Evolutionary conservation across 64 coral and sea anemone species (phyloP).

Genomic region (Montipora foliosa): DNA sequence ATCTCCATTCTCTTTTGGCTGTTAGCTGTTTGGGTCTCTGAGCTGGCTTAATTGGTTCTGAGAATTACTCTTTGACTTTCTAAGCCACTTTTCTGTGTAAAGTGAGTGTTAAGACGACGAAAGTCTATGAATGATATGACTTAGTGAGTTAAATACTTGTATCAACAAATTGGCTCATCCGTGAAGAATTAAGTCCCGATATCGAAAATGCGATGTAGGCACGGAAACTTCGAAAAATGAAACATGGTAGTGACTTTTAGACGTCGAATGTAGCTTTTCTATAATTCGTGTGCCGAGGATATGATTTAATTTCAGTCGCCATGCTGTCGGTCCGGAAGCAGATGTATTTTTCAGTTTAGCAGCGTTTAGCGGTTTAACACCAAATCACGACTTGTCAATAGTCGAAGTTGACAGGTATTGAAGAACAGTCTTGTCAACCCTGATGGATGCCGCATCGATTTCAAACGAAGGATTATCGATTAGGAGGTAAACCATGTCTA

Average conservation of each 20-base stretch:
- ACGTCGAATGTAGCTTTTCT: background rate
- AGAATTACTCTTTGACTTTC: background rate
- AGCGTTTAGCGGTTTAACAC: slow-evolving; percentile 32
- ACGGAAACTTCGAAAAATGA: background rate
- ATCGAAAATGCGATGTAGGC: background rate
- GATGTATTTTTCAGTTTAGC: background rate
- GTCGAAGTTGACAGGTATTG: slow-evolving; percentile 13
- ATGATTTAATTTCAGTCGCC: slow-evolving; percentile 27
- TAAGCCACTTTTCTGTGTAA: background rate
- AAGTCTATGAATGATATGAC: background rate
- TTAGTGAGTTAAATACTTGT: slow-evolving; percentile 23
- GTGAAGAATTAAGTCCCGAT: background rate
- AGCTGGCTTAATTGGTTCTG: background rate
- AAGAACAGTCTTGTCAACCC: background rate
- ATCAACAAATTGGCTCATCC: slow-evolving; percentile 19
- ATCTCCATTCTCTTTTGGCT: background rate
- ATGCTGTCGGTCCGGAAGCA: slow-evolving; percentile 23
- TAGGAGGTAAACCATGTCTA: too few species aligned
- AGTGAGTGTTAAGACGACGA: background rate
- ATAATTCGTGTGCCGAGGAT: background rate
- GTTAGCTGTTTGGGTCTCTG: background rate
- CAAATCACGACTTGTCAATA: slow-evolving; percentile 39
- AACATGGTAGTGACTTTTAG: background rate
- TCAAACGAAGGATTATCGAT: background rate
- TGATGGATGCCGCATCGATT: background rate